Evolutionary conservation across 2,888 invertebrate genomes (phyloP).

Genomic region (Melanargia galathea): DNA sequence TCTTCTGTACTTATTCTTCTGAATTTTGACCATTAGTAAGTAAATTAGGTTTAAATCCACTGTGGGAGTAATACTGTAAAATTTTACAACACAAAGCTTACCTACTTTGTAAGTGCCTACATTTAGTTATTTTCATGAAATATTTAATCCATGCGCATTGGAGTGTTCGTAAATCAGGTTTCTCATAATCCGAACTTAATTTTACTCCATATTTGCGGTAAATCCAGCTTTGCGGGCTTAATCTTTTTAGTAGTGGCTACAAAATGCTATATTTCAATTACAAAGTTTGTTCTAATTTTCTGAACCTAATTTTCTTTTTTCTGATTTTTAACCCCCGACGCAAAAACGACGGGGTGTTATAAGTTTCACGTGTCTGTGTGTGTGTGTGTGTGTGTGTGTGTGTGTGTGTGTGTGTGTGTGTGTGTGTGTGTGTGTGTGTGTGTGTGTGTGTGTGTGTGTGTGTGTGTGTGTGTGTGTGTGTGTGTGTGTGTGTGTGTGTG

Average conservation of each 20-base stretch:
- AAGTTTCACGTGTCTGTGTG: too few species aligned
- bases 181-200: conserved; percentile 26
- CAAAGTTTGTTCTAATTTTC: neutral
- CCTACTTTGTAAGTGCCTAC: conserved; percentile 3
- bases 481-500: too few species aligned
- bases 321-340: too few species aligned
- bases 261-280: conserved; percentile 1
- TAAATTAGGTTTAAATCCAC: conserved; percentile 4
- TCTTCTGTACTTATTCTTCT: too few species aligned
- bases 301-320: neutral
- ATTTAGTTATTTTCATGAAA: conserved; percentile 21
- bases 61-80: neutral
- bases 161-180: conserved; percentile 24
- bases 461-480: too few species aligned
- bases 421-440: too few species aligned
- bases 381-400: too few species aligned
- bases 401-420: too few species aligned
- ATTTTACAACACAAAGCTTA: conserved; percentile 12
- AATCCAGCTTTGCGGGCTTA: conserved; percentile 15
- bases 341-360: too few species aligned
- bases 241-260: conserved; percentile 6
- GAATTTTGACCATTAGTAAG: too few species aligned
- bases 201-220: conserved; percentile 19
- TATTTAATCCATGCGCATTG: conserved; percentile 22
- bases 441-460: too few species aligned